Conservation (phyloP, 64 coral and sea anemone species). For the Montipora efflorescens region DNA sequence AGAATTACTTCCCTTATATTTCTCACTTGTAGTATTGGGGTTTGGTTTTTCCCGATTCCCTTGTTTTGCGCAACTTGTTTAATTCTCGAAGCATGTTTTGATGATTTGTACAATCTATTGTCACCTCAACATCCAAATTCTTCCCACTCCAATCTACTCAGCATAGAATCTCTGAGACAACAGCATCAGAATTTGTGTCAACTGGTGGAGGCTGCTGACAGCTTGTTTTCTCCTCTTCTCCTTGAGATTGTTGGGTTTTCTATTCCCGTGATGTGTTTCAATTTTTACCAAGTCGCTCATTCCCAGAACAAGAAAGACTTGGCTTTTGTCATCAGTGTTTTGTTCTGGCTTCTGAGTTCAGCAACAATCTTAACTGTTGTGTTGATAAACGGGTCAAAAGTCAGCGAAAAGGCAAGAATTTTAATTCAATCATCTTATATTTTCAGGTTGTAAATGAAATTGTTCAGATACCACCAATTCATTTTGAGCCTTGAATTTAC, state of each 20-base stretch:
- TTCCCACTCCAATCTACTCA: background rate
- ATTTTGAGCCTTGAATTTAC: too few species aligned
- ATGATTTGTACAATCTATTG: background rate
- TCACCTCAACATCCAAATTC: background rate
- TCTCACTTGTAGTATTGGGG: background rate
- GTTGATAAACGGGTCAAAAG: background rate
- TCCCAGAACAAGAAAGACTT: background rate
- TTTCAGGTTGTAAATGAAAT: too few species aligned
- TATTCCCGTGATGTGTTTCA: conserved; percentile 1
- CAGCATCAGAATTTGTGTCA: background rate
- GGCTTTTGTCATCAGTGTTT: background rate
- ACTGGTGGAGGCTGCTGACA: background rate
- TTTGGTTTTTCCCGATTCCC: background rate
- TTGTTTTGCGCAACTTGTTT: conserved; percentile 16
- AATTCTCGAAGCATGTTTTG: background rate
- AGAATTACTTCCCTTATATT: background rate
- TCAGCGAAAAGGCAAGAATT: conserved; percentile 18
- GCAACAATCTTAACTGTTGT: background rate
- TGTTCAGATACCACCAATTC: too few species aligned
- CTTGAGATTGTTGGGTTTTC: background rate
- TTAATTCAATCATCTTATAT: too few species aligned
- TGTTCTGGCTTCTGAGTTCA: background rate
- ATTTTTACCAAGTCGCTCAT: background rate
- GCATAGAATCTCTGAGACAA: background rate
- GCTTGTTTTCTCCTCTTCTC: background rate